A percentile compares a stretch with the other conserved stretches of the same genome.
phyloP scores from a whole-genome alignment of 1,140 invertebrate genomes.

The Nebria ingens region DNA sequence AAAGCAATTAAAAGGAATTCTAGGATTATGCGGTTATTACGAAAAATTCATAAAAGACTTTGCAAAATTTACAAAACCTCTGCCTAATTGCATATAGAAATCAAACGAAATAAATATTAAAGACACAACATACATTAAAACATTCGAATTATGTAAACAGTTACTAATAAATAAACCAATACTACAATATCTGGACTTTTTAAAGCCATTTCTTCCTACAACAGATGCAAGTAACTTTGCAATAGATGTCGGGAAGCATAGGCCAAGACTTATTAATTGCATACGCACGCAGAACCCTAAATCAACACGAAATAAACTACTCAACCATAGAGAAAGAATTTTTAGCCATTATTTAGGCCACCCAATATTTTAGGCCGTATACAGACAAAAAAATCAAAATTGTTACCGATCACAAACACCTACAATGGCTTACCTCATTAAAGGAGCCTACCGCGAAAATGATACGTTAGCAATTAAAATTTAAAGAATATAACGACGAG shows the following conservation, averaged over 20 bases:
- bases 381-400: not conserved
- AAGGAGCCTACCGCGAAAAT: not conserved
- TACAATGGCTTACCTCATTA: not conserved
- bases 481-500: not conserved
- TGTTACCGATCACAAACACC: not conserved
- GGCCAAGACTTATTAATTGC: slow-evolving; percentile 10
- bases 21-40: not conserved
- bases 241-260: slow-evolving; percentile 17
- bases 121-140: not conserved
- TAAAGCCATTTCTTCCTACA: slow-evolving; percentile 17
- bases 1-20: not conserved
- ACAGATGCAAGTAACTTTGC: slow-evolving; percentile 20
- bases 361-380: not conserved
- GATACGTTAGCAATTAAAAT: not conserved
- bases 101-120: not conserved
- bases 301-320: not conserved
- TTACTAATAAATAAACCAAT: slow-evolving; percentile 7
- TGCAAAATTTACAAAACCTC: not conserved
- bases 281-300: not conserved
- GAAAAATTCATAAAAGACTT: not conserved
- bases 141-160: not conserved
- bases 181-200: slow-evolving; percentile 20
- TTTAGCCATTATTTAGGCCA: not conserved
- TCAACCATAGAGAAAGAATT: not conserved
- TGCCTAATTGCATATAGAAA: not conserved